These are phyloP conservation scores for Camponotus floridanus DNA, from an alignment of 1,140 invertebrate species.

Conservation along the genomic window DNA sequence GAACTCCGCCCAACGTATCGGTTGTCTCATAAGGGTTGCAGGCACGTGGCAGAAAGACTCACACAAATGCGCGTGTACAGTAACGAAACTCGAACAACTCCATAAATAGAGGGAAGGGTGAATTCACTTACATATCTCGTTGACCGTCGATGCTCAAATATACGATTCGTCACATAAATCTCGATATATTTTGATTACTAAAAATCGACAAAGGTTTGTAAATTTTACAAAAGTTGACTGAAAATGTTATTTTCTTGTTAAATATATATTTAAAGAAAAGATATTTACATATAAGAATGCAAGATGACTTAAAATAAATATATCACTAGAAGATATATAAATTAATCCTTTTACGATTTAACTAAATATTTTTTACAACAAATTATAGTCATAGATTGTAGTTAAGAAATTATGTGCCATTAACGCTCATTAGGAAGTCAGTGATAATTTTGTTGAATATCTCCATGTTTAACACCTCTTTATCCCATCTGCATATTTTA, in stretches of 20 bases:
- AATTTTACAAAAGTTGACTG: not conserved
- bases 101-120: conserved; percentile 13
- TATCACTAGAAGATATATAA: conserved; percentile 25
- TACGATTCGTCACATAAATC: not conserved
- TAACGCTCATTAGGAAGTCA: conserved; percentile 69
- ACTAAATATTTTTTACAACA: conserved; percentile 1
- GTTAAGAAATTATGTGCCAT: conserved; percentile 70
- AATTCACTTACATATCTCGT: conserved; percentile 32
- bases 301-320: not conserved
- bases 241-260: not conserved
- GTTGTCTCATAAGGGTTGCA: conserved; percentile 81
- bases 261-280: conserved; percentile 2
- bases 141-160: conserved; percentile 10
- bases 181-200: not conserved
- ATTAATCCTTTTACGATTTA: conserved; percentile 58
- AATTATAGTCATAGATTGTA: conserved; percentile 56
- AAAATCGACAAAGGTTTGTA: not conserved
- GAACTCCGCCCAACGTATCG: conserved; percentile 80
- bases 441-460: conserved; percentile 52
- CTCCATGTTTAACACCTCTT: not conserved
- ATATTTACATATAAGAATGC: not conserved
- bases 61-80: conserved; percentile 39
- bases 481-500: not conserved
- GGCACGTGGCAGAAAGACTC: conserved; percentile 75
- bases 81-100: conserved; percentile 52